A percentile compares a stretch with the other conserved stretches of the same genome.
Conservation (phyloP, 2,113 vertebrate genomes). For the Pituophis catenifer region DNA sequence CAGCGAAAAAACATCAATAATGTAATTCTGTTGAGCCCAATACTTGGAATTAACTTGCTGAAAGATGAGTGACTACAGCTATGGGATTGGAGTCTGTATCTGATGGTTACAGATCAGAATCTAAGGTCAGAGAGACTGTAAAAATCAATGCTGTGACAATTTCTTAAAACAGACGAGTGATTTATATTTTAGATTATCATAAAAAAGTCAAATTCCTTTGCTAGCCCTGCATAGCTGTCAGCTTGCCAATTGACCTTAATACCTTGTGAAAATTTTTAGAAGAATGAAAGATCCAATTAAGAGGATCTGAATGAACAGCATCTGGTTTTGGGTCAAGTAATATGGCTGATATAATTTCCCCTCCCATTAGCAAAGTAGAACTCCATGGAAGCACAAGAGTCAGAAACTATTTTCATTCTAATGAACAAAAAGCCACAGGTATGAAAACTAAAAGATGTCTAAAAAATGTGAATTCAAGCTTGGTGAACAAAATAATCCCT, state of each 20-base stretch:
- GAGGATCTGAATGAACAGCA: not conserved
- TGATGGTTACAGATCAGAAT: slow-evolving; percentile 62
- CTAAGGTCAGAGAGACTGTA: not conserved
- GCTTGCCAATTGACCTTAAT: not conserved
- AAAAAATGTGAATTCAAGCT: not conserved
- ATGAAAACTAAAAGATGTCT: not conserved
- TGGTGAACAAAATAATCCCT: not conserved
- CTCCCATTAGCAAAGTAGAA: not conserved
- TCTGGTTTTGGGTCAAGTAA: not conserved
- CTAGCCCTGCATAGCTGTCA: not conserved
- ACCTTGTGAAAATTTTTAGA: not conserved
- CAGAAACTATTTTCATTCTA: not conserved
- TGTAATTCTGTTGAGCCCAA: slow-evolving; percentile 71
- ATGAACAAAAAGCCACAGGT: not conserved
- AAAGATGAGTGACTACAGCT: slow-evolving; percentile 59
- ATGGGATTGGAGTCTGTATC: slow-evolving; percentile 59
- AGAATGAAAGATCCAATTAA: not conserved
- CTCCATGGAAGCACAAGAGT: not conserved
- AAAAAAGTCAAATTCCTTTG: not conserved
- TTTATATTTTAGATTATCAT: slow-evolving; percentile 3
- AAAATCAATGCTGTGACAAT: slow-evolving; percentile 21
- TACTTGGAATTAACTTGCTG: slow-evolving; percentile 67
- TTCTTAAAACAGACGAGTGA: slow-evolving; percentile 2
- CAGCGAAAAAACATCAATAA: slow-evolving; percentile 77
- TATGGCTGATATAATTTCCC: not conserved